Evolutionary conservation across 2,797 vertebrate species (phyloP).

Genomic region (Trachops cirrhosus): DNA sequence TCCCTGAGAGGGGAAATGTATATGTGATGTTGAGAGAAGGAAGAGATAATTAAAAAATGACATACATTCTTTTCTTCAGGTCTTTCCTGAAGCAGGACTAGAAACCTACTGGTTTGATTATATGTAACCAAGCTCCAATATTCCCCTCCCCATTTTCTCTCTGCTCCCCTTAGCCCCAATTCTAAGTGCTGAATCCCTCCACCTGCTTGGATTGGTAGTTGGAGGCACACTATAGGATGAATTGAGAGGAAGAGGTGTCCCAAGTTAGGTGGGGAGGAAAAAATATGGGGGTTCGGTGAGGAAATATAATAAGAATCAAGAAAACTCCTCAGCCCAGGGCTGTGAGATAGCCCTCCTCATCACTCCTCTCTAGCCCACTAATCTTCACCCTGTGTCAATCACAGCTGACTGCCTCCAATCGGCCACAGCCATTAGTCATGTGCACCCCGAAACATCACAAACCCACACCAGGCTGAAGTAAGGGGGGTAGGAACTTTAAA

Average conservation of each 20-base stretch:
- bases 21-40: constrained; percentile 11
- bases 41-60: not conserved
- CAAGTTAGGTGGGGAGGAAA: not conserved
- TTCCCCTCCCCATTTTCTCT: not conserved
- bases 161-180: not conserved
- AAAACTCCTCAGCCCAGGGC: not conserved
- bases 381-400: constrained; percentile 32
- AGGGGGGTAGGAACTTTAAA: constrained; percentile 43
- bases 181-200: not conserved
- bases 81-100: not conserved
- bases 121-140: not conserved
- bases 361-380: not conserved
- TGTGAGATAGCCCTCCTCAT: not conserved
- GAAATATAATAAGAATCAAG: not conserved
- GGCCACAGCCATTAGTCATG: constrained; percentile 14
- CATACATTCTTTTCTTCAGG: not conserved
- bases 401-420: constrained; percentile 15
- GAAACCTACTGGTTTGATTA: not conserved
- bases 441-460: constrained; percentile 47
- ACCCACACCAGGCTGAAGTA: constrained; percentile 2
- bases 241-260: not conserved
- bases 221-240: not conserved
- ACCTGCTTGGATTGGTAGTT: not conserved
- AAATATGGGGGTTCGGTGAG: not conserved
- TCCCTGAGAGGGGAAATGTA: not conserved